These are phyloP conservation scores for Nomada goodeniana DNA, from an alignment of 2,888 invertebrate genomes.

Conservation along the genomic window DNA sequence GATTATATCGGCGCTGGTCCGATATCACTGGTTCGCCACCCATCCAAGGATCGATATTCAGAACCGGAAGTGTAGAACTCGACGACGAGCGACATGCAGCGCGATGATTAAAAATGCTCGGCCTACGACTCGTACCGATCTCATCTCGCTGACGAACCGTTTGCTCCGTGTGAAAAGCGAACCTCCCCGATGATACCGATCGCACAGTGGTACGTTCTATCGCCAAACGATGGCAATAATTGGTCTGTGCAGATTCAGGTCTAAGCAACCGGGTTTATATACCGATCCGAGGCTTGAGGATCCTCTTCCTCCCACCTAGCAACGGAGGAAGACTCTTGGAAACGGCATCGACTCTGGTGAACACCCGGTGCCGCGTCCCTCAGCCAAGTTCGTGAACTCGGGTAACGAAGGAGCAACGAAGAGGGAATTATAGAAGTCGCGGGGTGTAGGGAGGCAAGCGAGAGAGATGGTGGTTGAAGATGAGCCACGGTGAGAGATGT, in stretches of 20 bases:
- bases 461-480: conserved; percentile 48
- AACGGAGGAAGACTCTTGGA: conserved; percentile 44
- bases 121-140: conserved; percentile 66
- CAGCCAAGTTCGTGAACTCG: conserved; percentile 64
- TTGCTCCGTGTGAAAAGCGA: conserved; percentile 21
- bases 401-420: conserved; percentile 23
- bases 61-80: not conserved
- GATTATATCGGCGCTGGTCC: not conserved
- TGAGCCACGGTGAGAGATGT: conserved; percentile 52
- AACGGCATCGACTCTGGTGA: conserved; percentile 58
- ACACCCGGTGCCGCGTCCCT: conserved; percentile 65
- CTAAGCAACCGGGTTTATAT: conserved; percentile 67
- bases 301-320: conserved; percentile 79
- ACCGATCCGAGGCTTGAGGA: conserved; percentile 66
- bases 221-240: conserved; percentile 70
- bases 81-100: not conserved
- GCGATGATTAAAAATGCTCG: not conserved
- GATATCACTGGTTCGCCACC: conserved; percentile 18
- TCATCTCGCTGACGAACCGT: conserved; percentile 66
- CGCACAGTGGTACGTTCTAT: conserved; percentile 53
- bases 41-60: not conserved
- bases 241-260: conserved; percentile 71
- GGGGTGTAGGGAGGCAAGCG: not conserved
- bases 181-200: conserved; percentile 46
- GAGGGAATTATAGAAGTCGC: conserved; percentile 28